phyloP scores from a whole-genome alignment of 2,113 vertebrate genomes.

The Salvelinus alpinus region DNA sequence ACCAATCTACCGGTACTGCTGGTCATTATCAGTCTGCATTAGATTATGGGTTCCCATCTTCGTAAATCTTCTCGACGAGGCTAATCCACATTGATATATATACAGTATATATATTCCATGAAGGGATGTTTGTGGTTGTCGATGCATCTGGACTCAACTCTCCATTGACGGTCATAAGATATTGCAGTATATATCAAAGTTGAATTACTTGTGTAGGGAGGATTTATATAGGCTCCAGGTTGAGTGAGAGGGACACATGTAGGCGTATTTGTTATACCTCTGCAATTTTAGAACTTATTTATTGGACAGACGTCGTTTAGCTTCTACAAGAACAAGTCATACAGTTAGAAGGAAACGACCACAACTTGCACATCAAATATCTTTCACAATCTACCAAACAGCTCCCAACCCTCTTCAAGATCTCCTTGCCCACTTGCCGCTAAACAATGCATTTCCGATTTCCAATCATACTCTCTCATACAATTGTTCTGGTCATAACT shows the following conservation, averaged over 20 bases:
- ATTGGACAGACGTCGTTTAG: neutral
- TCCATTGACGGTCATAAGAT: neutral
- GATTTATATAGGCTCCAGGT: neutral
- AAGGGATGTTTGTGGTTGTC: neutral
- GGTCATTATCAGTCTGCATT: slow-evolving; percentile 29
- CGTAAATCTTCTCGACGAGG: slow-evolving; percentile 35
- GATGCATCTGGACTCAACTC: neutral
- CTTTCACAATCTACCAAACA: neutral
- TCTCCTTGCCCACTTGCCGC: too few relatives aligned
- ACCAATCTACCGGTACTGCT: slow-evolving; percentile 27
- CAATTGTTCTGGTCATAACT: neutral
- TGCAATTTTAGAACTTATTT: neutral
- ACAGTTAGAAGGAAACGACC: neutral
- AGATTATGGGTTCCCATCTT: slow-evolving; percentile 3
- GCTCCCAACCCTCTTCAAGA: neutral
- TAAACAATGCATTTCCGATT: too few relatives aligned
- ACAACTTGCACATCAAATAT: neutral
- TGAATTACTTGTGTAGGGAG: neutral
- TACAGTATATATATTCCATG: too few relatives aligned
- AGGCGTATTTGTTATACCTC: neutral
- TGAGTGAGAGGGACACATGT: neutral
- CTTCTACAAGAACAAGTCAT: neutral
- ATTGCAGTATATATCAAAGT: neutral
- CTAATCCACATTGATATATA: slow-evolving; percentile 42
- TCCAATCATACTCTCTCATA: slow-evolving; percentile 12